phyloP scores from a whole-genome alignment of 2,113 vertebrate genomes.

The Tapirus terrestris region DNA sequence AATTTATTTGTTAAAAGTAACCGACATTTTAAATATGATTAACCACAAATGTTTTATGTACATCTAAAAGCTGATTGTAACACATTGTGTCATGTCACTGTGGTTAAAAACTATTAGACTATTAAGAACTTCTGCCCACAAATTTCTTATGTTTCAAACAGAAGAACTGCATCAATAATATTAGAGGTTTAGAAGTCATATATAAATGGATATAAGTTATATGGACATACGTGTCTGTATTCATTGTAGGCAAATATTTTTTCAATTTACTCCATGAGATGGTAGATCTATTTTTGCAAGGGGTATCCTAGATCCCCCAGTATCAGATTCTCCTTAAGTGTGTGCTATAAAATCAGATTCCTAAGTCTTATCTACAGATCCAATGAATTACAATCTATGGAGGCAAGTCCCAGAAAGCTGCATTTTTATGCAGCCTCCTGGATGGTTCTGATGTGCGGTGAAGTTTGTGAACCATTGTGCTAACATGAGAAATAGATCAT shows the following conservation, averaged over 20 bases:
- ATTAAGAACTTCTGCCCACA: neutral
- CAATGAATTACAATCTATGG: neutral
- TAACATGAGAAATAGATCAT: neutral
- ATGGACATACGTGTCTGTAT: neutral
- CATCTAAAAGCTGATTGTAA: neutral
- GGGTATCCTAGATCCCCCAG: neutral
- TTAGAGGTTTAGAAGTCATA: neutral
- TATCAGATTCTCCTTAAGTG: neutral
- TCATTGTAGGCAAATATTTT: neutral
- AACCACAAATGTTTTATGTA: neutral
- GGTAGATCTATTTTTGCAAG: neutral
- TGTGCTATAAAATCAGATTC: neutral
- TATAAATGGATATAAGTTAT: neutral
- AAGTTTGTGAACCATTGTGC: neutral
- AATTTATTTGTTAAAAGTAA: constrained; percentile 11
- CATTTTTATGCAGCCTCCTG: neutral
- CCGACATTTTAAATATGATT: neutral
- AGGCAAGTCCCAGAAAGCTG: neutral
- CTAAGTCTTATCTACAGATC: neutral
- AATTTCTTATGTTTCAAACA: neutral
- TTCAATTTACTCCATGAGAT: neutral
- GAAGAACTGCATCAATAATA: neutral
- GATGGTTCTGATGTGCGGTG: neutral
- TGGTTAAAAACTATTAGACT: neutral
- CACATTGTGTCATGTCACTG: neutral